These are phyloP conservation scores for Calvadosia cruxmelitensis DNA, from an alignment of 30 jellyfish, hydroid and myxozoan species.

Conservation along the genomic window DNA sequence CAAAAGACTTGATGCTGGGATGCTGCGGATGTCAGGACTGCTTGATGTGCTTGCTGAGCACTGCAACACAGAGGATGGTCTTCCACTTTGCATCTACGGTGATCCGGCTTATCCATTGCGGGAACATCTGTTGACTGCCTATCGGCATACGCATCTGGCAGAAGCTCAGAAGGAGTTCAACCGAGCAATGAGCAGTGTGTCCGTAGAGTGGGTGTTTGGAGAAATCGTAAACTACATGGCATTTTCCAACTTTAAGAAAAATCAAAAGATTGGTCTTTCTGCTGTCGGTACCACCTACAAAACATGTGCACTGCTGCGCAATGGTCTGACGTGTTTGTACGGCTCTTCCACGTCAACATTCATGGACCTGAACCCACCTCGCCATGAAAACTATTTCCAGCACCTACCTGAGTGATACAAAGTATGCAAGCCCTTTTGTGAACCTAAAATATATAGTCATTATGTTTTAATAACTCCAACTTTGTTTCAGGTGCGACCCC, in stretches of 20 bases:
- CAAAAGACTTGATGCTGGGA: too few relatives aligned
- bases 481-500: too few relatives aligned
- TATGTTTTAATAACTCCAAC: too few relatives aligned
- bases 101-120: too few relatives aligned
- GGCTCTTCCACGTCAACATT: constrained; percentile 46
- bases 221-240: constrained; percentile 37
- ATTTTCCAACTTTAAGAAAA: constrained; percentile 41
- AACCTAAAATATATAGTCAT: too few relatives aligned
- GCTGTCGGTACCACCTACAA: constrained; percentile 38
- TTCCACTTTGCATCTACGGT: too few relatives aligned
- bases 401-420: background rate
- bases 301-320: constrained; percentile 32
- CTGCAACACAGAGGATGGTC: too few relatives aligned
- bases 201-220: constrained; percentile 77
- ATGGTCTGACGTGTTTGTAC: constrained; percentile 48
- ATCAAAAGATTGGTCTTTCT: constrained; percentile 38
- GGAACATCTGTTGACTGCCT: too few relatives aligned
- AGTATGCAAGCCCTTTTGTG: too few relatives aligned
- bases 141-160: constrained; percentile 16
- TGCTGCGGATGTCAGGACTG: too few relatives aligned
- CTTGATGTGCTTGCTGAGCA: too few relatives aligned
- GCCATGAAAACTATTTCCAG: constrained; percentile 13
- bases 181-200: constrained; percentile 43
- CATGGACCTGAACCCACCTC: constrained; percentile 53
- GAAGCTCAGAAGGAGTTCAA: constrained; percentile 45